Evolutionary conservation across 2,113 vertebrate species (phyloP), one percentile per base, ranked within the genome.

Genomic region (Phoenicopterus ruber): DNA sequence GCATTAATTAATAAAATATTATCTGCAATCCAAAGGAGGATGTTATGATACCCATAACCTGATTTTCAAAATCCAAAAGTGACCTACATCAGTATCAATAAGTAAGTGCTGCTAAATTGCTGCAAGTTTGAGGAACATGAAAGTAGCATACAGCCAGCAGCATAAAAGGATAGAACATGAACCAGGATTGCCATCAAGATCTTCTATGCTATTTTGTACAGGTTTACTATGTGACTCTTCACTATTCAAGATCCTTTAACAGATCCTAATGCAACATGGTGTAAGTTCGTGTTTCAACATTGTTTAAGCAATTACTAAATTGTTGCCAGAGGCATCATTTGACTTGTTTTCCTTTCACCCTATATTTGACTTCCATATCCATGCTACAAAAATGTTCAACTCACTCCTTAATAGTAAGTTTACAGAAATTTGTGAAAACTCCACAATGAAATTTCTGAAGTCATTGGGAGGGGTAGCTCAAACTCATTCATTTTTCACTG

Each of bases 71-170:
- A 49, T 59, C 13, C 17, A 32, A 32, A 78, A n/a, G 13, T 46
- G 21, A 69, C 4, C 17, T 82, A 20, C 7, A 28, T 25, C 18
- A 49, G 7, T 12, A 66, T 17, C 6, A 55, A 31, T 59, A 44
- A 29, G 20, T 11, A 47, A 78, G 12, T 1, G 0, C 8, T 38
- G 11, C 5, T 49, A 59, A 85, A 78, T 11, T 59, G 17, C 6
- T 84, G 22, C 32, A 58, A 40, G 40, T 6, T 32, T n/a, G 15
- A 91, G 16, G 20, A 63, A n/a, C 2, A 7, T 7, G 46, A 42
- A 3, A 47, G 6, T 11, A 57, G 7, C 0, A 0, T 6, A 6
- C 18, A 81, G 5, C 12, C 13, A 66, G 13, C 5, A 82, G 9
- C 11, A 21, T 20, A 38, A 3, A 81, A 36, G 28, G 2, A 36